Evolutionary conservation across 2,888 invertebrate genomes (phyloP).

Genomic region (Hydraecia micacea): DNA sequence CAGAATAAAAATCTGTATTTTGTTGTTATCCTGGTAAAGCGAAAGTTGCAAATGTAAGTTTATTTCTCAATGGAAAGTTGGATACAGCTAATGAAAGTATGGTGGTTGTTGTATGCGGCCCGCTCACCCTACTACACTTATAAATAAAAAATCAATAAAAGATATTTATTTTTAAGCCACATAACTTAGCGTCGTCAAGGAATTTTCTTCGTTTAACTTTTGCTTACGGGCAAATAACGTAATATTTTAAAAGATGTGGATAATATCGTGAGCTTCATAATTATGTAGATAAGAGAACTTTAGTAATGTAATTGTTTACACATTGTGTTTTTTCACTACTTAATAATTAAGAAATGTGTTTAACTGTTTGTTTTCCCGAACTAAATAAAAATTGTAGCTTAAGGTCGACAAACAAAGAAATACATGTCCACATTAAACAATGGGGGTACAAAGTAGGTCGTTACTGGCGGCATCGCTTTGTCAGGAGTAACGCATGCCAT

Average conservation of each 20-base stretch:
- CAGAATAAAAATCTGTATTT: conserved; percentile 1
- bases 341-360: neutral
- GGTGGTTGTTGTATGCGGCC: neutral
- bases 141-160: conserved; percentile 25
- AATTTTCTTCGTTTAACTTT: neutral
- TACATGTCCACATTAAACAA: conserved; percentile 36
- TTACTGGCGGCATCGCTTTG: conserved; percentile 45
- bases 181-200: neutral
- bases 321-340: neutral
- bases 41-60: neutral
- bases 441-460: conserved; percentile 37
- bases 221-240: neutral
- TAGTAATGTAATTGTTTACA: neutral
- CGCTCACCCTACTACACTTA: neutral
- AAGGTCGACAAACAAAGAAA: conserved; percentile 39
- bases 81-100: neutral
- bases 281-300: neutral
- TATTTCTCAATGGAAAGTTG: neutral
- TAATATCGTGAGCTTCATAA: neutral
- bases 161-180: neutral
- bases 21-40: neutral
- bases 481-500: conserved; percentile 37
- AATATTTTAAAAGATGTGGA: neutral
- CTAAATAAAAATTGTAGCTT: neutral
- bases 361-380: neutral